Evolutionary conservation across 2,113 vertebrate genomes (phyloP), one percentile per base, ranked within the genome.

Genomic region (Dasypus novemcinctus): DNA sequence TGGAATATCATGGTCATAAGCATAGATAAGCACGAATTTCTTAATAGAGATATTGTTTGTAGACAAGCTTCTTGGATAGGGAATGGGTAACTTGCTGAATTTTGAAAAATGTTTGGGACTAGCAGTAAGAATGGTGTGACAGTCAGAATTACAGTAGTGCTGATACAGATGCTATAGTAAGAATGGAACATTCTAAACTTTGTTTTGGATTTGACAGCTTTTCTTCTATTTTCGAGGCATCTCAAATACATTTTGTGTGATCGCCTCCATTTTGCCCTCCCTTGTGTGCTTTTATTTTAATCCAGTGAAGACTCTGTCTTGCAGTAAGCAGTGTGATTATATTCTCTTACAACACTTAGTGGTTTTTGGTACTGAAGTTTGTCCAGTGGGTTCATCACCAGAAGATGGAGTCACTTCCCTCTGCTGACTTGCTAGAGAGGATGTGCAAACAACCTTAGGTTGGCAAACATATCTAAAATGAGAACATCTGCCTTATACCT

Each of bases 231-330:
- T 97, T 89, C 49, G 68, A 89, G 57, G 41, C 68, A 78, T 91
- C 76, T 95, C 38, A 79, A 25, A 49, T 92, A 46, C 20, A 41
- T 93, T 92, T 97, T 93, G 7, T 87, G 52, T 81, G 38, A 63
- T 86, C 46, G 46, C 85, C 20, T 86, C 46, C 59, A 46, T 96
- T 87, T 95, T 12, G 36, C 38, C 23, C n/a, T 91, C 69, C 79
- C 46, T 66, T 61, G 46, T 96, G 63, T 87, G 75, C 54, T 92
- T 96, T 85, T 69, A 84, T 87, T 95, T 95, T 93, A 92, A 84
- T 87, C 66, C 33, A 90, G 31, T 36, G 63, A 92, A 91, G 59
- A 66, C n/a, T 82, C 38, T 61, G 57, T 89, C 59, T 87, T 8
- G 1, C 20, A 68, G 89, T 90, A 59, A 96, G 90, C 72, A 87